Conservation (phyloP, 2,888 invertebrate species). For the Sialis fuliginosa region DNA sequence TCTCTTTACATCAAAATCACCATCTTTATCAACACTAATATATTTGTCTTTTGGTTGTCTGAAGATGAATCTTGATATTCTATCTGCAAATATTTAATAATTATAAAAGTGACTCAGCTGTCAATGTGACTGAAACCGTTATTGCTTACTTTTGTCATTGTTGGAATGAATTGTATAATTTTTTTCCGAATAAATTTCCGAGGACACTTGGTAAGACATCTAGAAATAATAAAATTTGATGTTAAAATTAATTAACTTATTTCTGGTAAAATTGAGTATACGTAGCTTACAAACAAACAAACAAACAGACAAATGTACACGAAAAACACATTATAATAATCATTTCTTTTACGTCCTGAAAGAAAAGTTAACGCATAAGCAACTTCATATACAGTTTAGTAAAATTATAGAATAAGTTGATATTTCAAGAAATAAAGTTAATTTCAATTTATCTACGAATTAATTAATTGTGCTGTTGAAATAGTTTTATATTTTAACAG, state of each 20-base stretch:
- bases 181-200: slow-evolving; percentile 56
- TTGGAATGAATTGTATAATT: slow-evolving; percentile 34
- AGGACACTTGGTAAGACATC: slow-evolving; percentile 29
- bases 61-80: slow-evolving; percentile 54
- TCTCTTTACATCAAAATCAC: slow-evolving; percentile 45
- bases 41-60: slow-evolving; percentile 15
- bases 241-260: background rate
- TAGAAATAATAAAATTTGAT: background rate
- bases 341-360: too few relatives aligned
- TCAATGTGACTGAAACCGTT: background rate
- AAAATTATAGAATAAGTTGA: too few relatives aligned
- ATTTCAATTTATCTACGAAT: too few relatives aligned
- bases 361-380: too few relatives aligned
- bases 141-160: slow-evolving; percentile 21
- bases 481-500: too few relatives aligned
- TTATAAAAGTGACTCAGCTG: slow-evolving; percentile 6
- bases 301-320: too few relatives aligned
- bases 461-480: too few relatives aligned
- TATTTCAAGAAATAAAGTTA: too few relatives aligned
- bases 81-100: slow-evolving; percentile 30
- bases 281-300: too few relatives aligned
- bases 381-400: too few relatives aligned
- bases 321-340: too few relatives aligned
- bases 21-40: slow-evolving; percentile 39
- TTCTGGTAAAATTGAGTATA: too few relatives aligned